Evolutionary conservation across 2,113 vertebrate species (phyloP), one percentile per base, ranked within the genome.

Genomic region (Ochotona princeps): DNA sequence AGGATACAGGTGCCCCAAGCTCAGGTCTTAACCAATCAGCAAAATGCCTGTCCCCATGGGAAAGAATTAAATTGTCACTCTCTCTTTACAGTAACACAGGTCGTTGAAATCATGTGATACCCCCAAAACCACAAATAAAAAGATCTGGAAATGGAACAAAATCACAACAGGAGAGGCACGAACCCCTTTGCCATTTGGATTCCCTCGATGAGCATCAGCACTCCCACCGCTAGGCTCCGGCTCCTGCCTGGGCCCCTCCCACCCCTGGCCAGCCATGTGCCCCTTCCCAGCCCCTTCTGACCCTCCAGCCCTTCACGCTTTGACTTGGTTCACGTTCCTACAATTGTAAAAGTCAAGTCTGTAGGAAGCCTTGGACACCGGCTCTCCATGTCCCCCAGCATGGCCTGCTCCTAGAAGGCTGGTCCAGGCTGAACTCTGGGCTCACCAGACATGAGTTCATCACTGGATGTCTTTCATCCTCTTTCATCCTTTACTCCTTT

Each of bases 161-260:
- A 54, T 57, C 51, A 61, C 60, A 35, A 63, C 26, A 4, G 76
- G 32, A 63, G n/a, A 35, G 32, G 44, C 8, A 82, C 1, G 70
- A 65, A 65, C 7, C 14, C 25, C 7, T 60, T 63, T n/a, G 11
- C 15, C 57, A 51, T 26, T 26, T 9, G 1, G 26, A 66, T 6
- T 49, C 35, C 23, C 66, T 67, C 23, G 67, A 67, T 13, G 20
- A 65, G 17, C 61, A 60, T 0, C 32, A 38, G 1, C 1, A 67
- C 8, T 35, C 5, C 4, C 6, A 25, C 26, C 1, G 23, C 23
- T 28, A 17, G 12, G 15, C 5, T 17, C 0, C 6, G 6, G 38
- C 38, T 6, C 38, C 38, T 6, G 38, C 6, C 23, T 28, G 13
- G 12, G 15, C 5, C 12, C 0, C 8, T 35, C 51, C 15, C 7